A percentile compares a stretch with the other conserved stretches of the same genome.
phyloP scores from a whole-genome alignment of 2,113 vertebrate species.

The Chelonoidis abingdonii region DNA sequence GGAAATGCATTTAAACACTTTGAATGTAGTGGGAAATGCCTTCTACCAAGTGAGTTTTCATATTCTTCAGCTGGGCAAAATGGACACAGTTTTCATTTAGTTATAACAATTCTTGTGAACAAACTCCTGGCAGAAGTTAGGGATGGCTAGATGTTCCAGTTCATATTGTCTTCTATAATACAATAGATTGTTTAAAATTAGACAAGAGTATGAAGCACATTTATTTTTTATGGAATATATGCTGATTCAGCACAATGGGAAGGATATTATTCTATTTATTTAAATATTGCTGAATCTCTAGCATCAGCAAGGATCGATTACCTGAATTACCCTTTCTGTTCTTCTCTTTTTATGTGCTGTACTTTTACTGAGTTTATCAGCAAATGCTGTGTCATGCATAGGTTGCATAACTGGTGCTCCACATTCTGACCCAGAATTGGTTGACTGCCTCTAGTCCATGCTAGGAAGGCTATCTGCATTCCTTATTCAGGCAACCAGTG shows the following conservation, averaged over 20 bases:
- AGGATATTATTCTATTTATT: not conserved
- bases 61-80: no score
- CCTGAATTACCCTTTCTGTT: not conserved
- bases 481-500: conserved; percentile 36
- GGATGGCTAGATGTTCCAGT: no score
- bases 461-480: not conserved
- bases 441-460: not conserved
- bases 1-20: not conserved
- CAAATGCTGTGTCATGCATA: conserved; percentile 67
- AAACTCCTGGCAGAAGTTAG: no score
- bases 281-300: not conserved
- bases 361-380: not conserved
- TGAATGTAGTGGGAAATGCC: not conserved
- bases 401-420: not conserved
- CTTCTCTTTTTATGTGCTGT: conserved; percentile 17
- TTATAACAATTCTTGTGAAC: no score
- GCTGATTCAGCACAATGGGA: not conserved
- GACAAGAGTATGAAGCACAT: not conserved
- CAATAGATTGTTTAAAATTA: not conserved
- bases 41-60: no score
- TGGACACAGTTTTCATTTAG: no score
- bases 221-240: not conserved
- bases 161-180: not conserved
- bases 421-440: not conserved
- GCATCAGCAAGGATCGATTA: not conserved